Percentiles rank a stretch among this genome's conserved stretches.
phyloP scores from a whole-genome alignment of 2,797 vertebrate species.

The Hippoglossus hippoglossus region DNA sequence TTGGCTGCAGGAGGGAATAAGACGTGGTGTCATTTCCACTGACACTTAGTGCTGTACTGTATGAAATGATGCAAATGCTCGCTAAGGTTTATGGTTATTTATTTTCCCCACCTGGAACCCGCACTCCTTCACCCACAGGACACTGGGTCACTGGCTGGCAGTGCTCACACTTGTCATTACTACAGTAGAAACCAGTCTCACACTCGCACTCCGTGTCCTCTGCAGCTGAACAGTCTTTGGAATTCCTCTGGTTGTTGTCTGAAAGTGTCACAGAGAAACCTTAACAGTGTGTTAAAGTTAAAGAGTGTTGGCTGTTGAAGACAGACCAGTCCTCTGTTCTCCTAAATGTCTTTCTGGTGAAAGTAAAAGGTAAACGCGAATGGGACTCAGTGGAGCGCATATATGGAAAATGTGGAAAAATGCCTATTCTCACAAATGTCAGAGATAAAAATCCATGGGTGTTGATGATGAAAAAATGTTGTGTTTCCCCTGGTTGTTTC shows the following conservation, averaged over 20 bases:
- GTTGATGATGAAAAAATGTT: too few relatives aligned
- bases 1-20: conserved; percentile 56
- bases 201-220: conserved; percentile 70
- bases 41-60: too few relatives aligned
- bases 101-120: conserved; percentile 49
- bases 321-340: neutral
- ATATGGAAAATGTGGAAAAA: too few relatives aligned
- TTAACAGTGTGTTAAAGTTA: too few relatives aligned
- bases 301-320: too few relatives aligned
- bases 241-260: neutral
- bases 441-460: too few relatives aligned
- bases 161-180: neutral
- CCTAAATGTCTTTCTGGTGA: too few relatives aligned
- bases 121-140: conserved; percentile 54
- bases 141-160: conserved; percentile 30
- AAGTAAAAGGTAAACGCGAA: too few relatives aligned
- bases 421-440: too few relatives aligned
- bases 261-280: conserved; percentile 16
- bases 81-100: neutral
- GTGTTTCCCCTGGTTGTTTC: too few relatives aligned
- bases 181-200: conserved; percentile 60
- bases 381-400: too few relatives aligned
- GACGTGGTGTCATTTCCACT: neutral
- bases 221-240: conserved; percentile 18
- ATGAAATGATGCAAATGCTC: too few relatives aligned